Evolutionary conservation across 2,888 invertebrate species (phyloP), one percentile per base, ranked within the genome.

Genomic region (Acleris sparsana): DNA sequence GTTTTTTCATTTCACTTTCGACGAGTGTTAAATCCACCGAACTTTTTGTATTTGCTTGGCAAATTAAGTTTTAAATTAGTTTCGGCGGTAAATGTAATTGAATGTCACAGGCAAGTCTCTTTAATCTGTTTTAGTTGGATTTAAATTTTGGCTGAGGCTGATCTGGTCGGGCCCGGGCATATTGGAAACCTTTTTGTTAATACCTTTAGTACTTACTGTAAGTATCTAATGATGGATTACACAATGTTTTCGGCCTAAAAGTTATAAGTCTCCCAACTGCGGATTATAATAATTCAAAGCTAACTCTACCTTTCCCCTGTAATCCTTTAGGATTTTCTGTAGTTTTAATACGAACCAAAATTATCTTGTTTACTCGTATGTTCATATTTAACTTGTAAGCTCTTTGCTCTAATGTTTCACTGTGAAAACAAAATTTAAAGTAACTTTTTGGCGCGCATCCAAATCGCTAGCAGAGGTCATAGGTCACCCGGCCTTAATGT

Each of bases 401-500:
- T 78, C 75, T 79, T 72, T 71, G 75, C 74, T 71, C 79, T 82
- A 82, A 83, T 82, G 81, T 80, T 82, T 72, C 76, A 77, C 76
- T 74, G 74, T 69, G 79, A 77, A 78, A 84, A 81, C 83, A 77
- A 81, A 86, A 85, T 84, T 83, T 86, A 85, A 83, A 82, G 77
- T 76, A 71, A 74, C 75, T 73, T 73, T 63, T 83, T 89, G 88
- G 88, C 87, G 69, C 62, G 72, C 70, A 69, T 86, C 88, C 89
- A 89, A 87, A 85, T 84, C 83, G 81, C 80, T 78, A 76, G 75
- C 79, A 71, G 77, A 77, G 83, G 79, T 80, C 84, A 69, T 86
- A 84, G 84, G 84, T 88, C 86, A 88, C 86, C 84, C 84, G 81
- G 63, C 78, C 80, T 82, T 85, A 86, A 86, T 85, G 87, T 83